phyloP scores from a whole-genome alignment of 2,797 vertebrate species.

The Rhinogobio ventralis region DNA sequence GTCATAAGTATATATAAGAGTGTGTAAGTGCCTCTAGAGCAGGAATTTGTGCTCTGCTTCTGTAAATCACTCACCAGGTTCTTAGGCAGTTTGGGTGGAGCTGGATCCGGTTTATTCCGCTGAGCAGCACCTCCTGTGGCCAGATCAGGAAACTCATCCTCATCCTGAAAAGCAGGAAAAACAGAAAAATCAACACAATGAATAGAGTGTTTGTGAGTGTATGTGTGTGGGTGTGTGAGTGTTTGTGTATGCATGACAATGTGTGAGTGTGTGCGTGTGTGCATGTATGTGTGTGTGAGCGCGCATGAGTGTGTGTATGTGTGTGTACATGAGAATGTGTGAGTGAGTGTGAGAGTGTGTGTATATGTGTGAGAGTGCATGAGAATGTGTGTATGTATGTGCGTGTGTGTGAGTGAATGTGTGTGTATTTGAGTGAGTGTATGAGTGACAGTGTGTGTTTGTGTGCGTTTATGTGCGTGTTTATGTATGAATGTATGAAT shows the following conservation, averaged over 20 bases:
- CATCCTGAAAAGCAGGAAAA: conserved; percentile 80
- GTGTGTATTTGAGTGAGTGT: conserved; percentile 69
- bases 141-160: conserved; percentile 93
- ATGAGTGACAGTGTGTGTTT: no score
- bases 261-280: conserved; percentile 69
- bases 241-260: conserved; percentile 67
- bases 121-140: conserved; percentile 78
- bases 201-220: neutral
- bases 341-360: conserved; percentile 71
- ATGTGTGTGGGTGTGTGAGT: neutral
- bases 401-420: conserved; percentile 82
- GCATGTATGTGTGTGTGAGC: conserved; percentile 70
- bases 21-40: no score
- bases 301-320: conserved; percentile 68
- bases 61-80: conserved; percentile 81
- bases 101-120: conserved; percentile 82
- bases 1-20: no score
- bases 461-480: no score
- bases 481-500: no score
- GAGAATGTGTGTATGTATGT: neutral
- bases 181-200: conserved; percentile 23
- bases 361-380: conserved; percentile 37
- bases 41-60: no score
- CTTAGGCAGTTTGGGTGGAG: conserved; percentile 88
- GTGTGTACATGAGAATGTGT: conserved; percentile 36